These are phyloP conservation scores for Epistrophe eligans DNA, from an alignment of 2,888 invertebrate genomes.

Conservation along the genomic window DNA sequence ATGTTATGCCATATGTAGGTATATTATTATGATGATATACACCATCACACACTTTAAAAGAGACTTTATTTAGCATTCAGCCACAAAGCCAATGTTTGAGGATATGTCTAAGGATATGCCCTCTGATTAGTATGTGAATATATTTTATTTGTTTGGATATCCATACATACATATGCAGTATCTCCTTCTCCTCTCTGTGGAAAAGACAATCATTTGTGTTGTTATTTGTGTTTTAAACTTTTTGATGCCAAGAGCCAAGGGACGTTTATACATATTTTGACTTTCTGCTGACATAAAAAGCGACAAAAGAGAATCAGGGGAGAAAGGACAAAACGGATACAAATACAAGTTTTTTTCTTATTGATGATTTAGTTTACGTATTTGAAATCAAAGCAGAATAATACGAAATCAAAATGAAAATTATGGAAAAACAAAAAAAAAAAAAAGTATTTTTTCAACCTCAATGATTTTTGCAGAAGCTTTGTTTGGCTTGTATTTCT, in stretches of 20 bases:
- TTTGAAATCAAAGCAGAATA: slow-evolving; percentile 7
- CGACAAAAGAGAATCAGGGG: neutral
- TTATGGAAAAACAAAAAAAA: neutral
- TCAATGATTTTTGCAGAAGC: neutral
- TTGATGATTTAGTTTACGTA: slow-evolving; percentile 8
- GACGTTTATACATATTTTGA: slow-evolving; percentile 20
- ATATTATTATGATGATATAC: neutral
- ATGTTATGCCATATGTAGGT: slow-evolving; percentile 8
- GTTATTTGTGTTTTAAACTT: slow-evolving; percentile 72
- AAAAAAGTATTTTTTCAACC: neutral
- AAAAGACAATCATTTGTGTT: slow-evolving; percentile 55
- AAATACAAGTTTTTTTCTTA: neutral
- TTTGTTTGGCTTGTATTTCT: slow-evolving; percentile 3
- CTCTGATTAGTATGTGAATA: slow-evolving; percentile 67
- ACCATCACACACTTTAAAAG: slow-evolving; percentile 28
- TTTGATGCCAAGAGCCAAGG: slow-evolving; percentile 37
- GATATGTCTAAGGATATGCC: slow-evolving; percentile 51
- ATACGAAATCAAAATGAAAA: slow-evolving; percentile 14
- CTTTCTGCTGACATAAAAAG: slow-evolving; percentile 13
- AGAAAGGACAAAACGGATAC: neutral
- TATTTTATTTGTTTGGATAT: slow-evolving; percentile 68
- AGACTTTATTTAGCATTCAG: slow-evolving; percentile 57
- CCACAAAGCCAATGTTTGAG: slow-evolving; percentile 61
- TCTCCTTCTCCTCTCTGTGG: neutral
- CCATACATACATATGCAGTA: slow-evolving; percentile 5